Evolutionary conservation across 2,113 vertebrate species (phyloP).

Genomic region (Trematomus loennbergii): DNA sequence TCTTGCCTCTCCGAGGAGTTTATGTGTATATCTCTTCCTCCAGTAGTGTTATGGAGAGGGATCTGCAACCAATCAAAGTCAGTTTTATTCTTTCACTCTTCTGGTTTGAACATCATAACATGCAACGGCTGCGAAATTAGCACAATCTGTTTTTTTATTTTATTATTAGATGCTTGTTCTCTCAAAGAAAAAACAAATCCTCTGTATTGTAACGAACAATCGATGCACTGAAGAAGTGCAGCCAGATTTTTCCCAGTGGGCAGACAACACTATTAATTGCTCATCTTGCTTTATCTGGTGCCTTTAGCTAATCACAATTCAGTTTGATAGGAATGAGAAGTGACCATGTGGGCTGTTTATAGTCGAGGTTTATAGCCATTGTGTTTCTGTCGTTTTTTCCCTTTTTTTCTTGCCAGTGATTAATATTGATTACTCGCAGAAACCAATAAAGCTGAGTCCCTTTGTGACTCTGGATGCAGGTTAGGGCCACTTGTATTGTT

Average conservation of each 20-base stretch:
- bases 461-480: constrained; percentile 56
- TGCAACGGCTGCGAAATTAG: constrained; percentile 1
- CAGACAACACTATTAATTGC: constrained; percentile 67
- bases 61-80: not conserved
- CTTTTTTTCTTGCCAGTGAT: constrained; percentile 52
- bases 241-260: constrained; percentile 29
- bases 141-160: constrained; percentile 4
- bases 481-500: constrained; percentile 60
- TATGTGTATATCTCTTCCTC: constrained; percentile 10
- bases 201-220: constrained; percentile 30
- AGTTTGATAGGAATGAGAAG: constrained; percentile 61
- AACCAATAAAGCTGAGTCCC: constrained; percentile 60
- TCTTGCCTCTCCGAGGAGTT: constrained; percentile 24
- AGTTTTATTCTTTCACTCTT: not conserved
- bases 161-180: constrained; percentile 23
- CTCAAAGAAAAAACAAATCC: constrained; percentile 1
- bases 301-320: constrained; percentile 62
- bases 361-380: constrained; percentile 24
- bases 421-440: constrained; percentile 75
- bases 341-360: constrained; percentile 52
- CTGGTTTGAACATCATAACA: constrained; percentile 5
- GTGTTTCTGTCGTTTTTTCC: constrained; percentile 34
- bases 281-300: constrained; percentile 46
- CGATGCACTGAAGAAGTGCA: constrained; percentile 57
- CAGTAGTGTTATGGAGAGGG: not conserved